These are phyloP conservation scores for Apocheima hispidaria DNA, from an alignment of 2,888 invertebrate species.

Conservation along the genomic window DNA sequence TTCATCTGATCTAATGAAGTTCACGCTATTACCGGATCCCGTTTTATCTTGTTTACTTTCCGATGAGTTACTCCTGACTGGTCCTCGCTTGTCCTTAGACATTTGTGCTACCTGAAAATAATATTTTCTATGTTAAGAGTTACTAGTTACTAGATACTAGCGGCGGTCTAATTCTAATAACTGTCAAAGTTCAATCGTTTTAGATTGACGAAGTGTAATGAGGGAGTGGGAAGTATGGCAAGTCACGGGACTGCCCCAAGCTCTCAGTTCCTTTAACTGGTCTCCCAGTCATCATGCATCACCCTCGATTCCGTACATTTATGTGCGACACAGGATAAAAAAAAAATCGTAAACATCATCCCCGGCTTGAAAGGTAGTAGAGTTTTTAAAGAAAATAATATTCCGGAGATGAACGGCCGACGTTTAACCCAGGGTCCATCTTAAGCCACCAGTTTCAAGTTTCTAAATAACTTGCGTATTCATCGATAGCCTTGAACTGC, in stretches of 20 bases:
- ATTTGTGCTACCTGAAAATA: conserved; percentile 69
- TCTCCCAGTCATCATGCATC: not conserved
- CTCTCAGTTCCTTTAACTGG: not conserved
- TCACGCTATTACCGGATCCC: conserved; percentile 42
- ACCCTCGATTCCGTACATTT: not conserved
- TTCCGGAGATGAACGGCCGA: not conserved
- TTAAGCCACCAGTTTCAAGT: not conserved
- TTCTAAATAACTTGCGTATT: not conserved
- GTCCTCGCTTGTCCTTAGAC: conserved; percentile 70
- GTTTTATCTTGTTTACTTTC: conserved; percentile 51
- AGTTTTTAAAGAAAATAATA: not conserved
- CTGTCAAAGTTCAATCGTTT: too few species aligned
- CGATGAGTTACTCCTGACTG: conserved; percentile 51
- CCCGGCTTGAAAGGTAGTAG: not conserved
- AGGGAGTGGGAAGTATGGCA: not conserved
- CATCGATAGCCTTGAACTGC: conserved; percentile 83
- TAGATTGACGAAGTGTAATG: too few species aligned
- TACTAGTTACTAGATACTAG: too few species aligned
- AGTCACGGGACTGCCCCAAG: not conserved
- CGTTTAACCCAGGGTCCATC: not conserved
- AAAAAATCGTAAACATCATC: not conserved
- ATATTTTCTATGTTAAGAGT: too few species aligned
- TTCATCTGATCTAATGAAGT: conserved; percentile 54
- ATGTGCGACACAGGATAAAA: not conserved
- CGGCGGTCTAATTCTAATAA: too few species aligned